Percentiles rank a stretch among this genome's conserved stretches.
These are phyloP conservation scores for Petroica traversi DNA, from an alignment of 2,113 vertebrate genomes.

Conservation along the genomic window DNA sequence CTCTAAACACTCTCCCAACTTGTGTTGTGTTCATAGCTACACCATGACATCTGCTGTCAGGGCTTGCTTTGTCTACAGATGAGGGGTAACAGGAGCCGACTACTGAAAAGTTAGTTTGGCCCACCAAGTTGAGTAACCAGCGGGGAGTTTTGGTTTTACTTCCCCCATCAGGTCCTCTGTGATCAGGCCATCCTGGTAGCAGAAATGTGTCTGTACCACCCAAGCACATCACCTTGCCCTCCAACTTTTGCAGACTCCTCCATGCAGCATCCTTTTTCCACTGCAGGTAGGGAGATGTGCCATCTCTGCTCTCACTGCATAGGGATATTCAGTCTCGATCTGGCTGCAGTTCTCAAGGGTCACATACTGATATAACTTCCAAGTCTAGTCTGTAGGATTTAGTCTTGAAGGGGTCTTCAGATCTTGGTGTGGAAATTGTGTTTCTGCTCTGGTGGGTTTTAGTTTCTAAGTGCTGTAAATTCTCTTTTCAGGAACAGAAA, in stretches of 20 bases:
- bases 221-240: background rate
- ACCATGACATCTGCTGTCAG: background rate
- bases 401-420: background rate
- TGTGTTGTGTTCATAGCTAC: background rate
- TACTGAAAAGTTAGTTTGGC: background rate
- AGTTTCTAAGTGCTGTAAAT: background rate
- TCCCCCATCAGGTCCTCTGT: background rate
- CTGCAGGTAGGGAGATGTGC: background rate
- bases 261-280: background rate
- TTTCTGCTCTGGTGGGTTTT: background rate
- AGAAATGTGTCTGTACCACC: background rate
- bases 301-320: background rate
- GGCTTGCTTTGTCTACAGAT: background rate
- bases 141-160: background rate
- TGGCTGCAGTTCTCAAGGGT: background rate
- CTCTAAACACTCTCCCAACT: background rate
- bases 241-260: background rate
- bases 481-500: constrained; percentile 21
- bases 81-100: background rate
- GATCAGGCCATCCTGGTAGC: fast-evolving
- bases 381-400: background rate
- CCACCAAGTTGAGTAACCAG: background rate
- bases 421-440: background rate
- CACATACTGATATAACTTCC: background rate
- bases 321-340: fast-evolving